phyloP scores from a whole-genome alignment of 2,797 vertebrate species.

The Vultur gryphus region DNA sequence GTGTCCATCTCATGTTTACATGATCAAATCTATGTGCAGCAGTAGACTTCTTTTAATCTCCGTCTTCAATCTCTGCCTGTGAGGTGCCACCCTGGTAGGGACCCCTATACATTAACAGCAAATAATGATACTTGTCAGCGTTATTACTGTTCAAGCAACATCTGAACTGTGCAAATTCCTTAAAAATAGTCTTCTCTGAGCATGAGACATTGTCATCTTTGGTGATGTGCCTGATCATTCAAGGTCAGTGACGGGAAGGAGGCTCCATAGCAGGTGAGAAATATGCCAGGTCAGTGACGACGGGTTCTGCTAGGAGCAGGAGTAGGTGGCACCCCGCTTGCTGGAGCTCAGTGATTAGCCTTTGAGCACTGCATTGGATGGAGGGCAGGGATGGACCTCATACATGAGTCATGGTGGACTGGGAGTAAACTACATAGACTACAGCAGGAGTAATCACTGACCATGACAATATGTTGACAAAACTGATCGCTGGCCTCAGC shows the following conservation, averaged over 20 bases:
- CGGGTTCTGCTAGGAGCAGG: neutral
- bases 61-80: neutral
- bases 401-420: neutral
- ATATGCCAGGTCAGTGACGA: neutral
- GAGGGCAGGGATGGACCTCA: neutral
- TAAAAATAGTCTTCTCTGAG: neutral
- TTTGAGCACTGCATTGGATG: neutral
- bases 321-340: neutral
- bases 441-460: neutral
- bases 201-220: neutral
- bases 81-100: neutral
- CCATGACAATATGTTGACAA: too few relatives aligned
- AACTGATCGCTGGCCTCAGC: neutral
- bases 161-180: neutral
- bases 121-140: neutral
- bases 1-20: neutral
- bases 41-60: neutral
- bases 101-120: neutral
- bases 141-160: neutral
- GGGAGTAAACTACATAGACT: neutral
- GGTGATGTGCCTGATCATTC: neutral
- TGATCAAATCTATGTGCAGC: neutral
- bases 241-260: neutral
- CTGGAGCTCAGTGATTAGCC: neutral
- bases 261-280: neutral